Base-by-base conservation (phyloP, 2,888 invertebrate genomes). In the Spicauda simplicius region DNA sequence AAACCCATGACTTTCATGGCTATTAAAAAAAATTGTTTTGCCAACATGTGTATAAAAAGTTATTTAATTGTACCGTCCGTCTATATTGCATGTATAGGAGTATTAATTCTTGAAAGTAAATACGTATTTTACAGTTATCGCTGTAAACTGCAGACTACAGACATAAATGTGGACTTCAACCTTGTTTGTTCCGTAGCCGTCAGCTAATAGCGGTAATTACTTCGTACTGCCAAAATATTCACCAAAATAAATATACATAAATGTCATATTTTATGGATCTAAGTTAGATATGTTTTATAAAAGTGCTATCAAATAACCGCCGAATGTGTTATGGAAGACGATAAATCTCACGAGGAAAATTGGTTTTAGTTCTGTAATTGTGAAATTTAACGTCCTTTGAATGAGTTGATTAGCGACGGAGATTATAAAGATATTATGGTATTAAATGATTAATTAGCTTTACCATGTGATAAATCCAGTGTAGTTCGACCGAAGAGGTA, bases 341-440 rank as follows among this genome's bases (percentile, higher is more conserved):
- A 50, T 50, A n/a, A 10, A 50, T 50, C 10, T 6, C n/a, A 20
- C n/a, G 33, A 8, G 37, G 33, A 56, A 56, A 56, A 33, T 37
- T 56, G 37, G 18, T 56, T 56, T 33, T 45, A 33, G 37, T 33
- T 10, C 33, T 25, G 11, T 56, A 16, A 33, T 56, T 56, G 30
- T 16, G 25, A 20, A 25, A 54, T 55, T n/a, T 30, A 20, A 37
- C 12, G 8, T 8, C 2, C 37, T 4, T 7, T 37, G 37, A 56
- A n/a, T 18, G 33, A 56, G 18, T 56, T 0, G 56, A n/a, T n/a
- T 56, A 11, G 18, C 56, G 56, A 16, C 37, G 56, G 12, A 52
- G n/a, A 54, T 54, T 20, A 50, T 52, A 7, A 58, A 57, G 5
- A n/a, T 57, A 45, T 4, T 2, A 45, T 14, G 37, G 37, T 37